Evolutionary conservation across 2,113 vertebrate species (phyloP).

Genomic region (Coptodon bakossiorum): DNA sequence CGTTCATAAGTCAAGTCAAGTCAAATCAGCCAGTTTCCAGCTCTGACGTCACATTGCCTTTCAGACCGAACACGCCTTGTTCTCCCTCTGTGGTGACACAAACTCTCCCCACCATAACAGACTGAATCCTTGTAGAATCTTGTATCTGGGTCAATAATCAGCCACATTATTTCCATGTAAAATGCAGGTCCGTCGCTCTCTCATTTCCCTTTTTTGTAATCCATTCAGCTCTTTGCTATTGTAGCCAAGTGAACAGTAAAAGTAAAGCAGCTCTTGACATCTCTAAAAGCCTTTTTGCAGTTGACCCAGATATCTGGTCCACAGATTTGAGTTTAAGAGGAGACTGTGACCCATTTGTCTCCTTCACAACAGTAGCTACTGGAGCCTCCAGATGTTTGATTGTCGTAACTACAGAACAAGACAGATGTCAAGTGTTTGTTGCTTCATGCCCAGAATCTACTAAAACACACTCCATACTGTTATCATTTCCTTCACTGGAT

Average conservation of each 20-base stretch:
- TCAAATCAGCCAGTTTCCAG: constrained; percentile 13
- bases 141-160: background rate
- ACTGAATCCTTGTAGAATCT: background rate
- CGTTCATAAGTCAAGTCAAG: constrained; percentile 10
- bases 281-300: background rate
- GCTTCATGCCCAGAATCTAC: constrained; percentile 28
- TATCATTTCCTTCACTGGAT: constrained; percentile 29
- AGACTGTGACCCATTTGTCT: constrained; percentile 25
- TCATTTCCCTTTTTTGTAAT: background rate
- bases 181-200: background rate
- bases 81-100: background rate
- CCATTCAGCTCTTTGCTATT: background rate
- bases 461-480: constrained; percentile 2
- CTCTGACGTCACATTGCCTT: constrained; percentile 3
- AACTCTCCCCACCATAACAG: background rate
- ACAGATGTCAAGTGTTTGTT: constrained; percentile 44
- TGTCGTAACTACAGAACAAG: constrained; percentile 32
- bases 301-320: constrained; percentile 36
- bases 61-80: constrained; percentile 11
- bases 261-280: background rate
- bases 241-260: background rate
- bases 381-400: constrained; percentile 54
- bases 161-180: background rate
- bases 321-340: constrained; percentile 16
- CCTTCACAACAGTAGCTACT: constrained; percentile 39